Evolutionary conservation across 2,888 invertebrate genomes (phyloP), one percentile per base, ranked within the genome.

Genomic region (Synanthedon vespiformis): DNA sequence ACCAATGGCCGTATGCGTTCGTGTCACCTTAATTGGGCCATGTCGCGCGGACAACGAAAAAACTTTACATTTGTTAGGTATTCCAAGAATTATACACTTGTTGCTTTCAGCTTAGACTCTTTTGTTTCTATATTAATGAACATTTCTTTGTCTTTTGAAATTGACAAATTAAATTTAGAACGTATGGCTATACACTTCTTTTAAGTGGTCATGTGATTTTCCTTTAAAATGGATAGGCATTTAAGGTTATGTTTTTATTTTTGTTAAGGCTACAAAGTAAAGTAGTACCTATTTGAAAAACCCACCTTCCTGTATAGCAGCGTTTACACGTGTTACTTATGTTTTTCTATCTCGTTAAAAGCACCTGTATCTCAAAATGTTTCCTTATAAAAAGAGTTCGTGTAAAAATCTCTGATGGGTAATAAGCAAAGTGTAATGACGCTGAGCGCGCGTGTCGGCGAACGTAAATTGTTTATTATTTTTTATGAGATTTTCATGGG

Each of bases 381-480:
- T 62, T 60, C 59, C 59, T 59, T 56, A 51, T 55, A 56, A 61
- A 60, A 54, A 53, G 57, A 53, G 63, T 61, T 62, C 61, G 63
- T 62, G 61, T 64, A 65, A 68, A 65, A 68, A 68, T 62, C 62
- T 61, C 58, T 57, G 63, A 63, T 62, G 60, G 65, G 60, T 74
- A 69, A 71, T 71, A 68, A n/a, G 64, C 59, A 63, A 72, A 74
- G 69, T 68, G 72, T 72, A 74, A 77, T 73, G 76, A 72, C 61
- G 65, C 67, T 14, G 70, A 63, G 66, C 65, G 80, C 73, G 79
- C 86, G 86, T 85, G 86, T 82, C 82, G 65, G 58, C 53, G 86
- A 85, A 86, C 77, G 73, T 82, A 85, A 85, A 85, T 85, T 84
- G 84, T 83, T 80, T 83, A 85, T 85, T 86, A 85, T 85, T 83